Base-by-base conservation (phyloP, 2,888 invertebrate genomes). In the Nemurella pictetii region DNA sequence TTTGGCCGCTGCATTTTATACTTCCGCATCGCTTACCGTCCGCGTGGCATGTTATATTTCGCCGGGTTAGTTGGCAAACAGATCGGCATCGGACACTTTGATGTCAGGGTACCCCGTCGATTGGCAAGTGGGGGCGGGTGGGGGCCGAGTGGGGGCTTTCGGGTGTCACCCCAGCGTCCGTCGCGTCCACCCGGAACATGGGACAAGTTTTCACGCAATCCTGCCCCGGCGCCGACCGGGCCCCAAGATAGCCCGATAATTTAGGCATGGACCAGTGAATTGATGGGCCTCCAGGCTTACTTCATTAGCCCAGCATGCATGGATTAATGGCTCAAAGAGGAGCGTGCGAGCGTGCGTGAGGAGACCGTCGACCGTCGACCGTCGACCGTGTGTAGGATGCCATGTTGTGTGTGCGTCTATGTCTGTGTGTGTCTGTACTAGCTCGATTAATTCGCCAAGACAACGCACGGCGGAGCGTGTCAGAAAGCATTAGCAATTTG, bases 231-330 rank as follows among this genome's bases (percentile, higher is more conserved):
- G 55, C 20, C 55, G 55, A 2, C 55, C 55, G 12, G n/a, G 15
- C 55, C 55, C 15, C 55, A 55, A 55, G 55, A 55, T 55, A 20
- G 55, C 5, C 55, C 55, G 55, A 55, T 55, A 55, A 55, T 55
- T 55, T 55, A 55, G 55, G 55, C 55, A 55, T 15, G 27, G 75
- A 4, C 75, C 75, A 75, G 27, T 75, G 75, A 28, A 75, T 75
- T 75, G 75, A 75, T 75, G 27, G 75, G 27, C 75, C 75, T 26
- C 75, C 15, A 75, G 75, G 75, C 28, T 75, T 75, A 75, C 75
- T 27, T 75, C 75, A 75, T 75, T 75, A 75, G 75, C 27, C 75
- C 75, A 27, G 7, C 75, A 75, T 28, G 27, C 75, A 27, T 75
- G 75, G 55, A 55, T 55, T 55, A 55, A 55, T 55, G 20, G 55